Evolutionary conservation across 2,797 vertebrate species (phyloP).

Genomic region (Sarcophilus harrisii): DNA sequence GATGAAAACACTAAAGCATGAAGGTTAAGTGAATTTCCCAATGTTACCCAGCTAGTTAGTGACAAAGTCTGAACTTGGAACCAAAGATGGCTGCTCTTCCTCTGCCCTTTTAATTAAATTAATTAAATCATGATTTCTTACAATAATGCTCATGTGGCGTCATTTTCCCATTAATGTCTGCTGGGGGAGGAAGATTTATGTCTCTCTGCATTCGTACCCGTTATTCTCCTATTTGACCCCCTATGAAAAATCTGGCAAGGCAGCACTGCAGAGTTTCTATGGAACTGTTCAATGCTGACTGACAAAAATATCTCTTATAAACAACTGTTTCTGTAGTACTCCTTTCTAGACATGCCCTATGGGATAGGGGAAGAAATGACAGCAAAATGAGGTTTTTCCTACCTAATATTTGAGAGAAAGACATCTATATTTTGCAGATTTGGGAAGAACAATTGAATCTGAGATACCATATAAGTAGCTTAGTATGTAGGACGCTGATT

Average conservation of each 20-base stretch:
- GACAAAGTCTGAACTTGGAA: constrained; percentile 22
- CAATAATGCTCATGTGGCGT: constrained; percentile 45
- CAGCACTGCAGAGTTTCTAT: neutral
- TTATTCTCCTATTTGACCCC: constrained; percentile 18
- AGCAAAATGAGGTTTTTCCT: constrained; percentile 41
- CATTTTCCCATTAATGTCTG: neutral
- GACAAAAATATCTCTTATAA: constrained; percentile 46
- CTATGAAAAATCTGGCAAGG: constrained; percentile 17
- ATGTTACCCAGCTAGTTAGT: constrained; percentile 24
- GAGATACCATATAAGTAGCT: constrained; percentile 69
- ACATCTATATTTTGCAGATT: constrained; percentile 61
- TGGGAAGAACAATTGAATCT: constrained; percentile 75
- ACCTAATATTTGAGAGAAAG: constrained; percentile 54
- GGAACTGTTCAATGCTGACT: neutral
- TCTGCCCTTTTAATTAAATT: constrained; percentile 44
- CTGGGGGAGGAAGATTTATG: constrained; percentile 5
- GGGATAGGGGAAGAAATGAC: constrained; percentile 28
- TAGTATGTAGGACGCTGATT: constrained; percentile 80
- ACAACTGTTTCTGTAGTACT: constrained; percentile 25
- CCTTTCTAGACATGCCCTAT: constrained; percentile 24
- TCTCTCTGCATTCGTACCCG: constrained; percentile 3
- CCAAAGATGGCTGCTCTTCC: neutral
- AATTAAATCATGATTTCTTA: constrained; percentile 46
- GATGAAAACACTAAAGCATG: neutral
- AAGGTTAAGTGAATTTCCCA: constrained; percentile 30